These are phyloP conservation scores for Lasioglossum leucozonium DNA, from an alignment of 2,888 invertebrate genomes.

Conservation along the genomic window DNA sequence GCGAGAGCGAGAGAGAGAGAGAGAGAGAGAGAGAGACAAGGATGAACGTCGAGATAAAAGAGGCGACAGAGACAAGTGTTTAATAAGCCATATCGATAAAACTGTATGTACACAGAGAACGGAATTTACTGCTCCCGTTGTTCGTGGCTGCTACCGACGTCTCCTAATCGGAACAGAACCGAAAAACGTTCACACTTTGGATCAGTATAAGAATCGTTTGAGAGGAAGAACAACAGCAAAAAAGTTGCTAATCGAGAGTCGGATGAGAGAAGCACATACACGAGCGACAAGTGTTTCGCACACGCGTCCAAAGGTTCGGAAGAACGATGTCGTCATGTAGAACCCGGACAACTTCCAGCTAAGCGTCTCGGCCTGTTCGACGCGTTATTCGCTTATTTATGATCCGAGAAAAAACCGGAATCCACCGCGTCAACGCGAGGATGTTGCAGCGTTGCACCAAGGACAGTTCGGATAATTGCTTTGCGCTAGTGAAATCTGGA, in stretches of 20 bases:
- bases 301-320: slow-evolving; percentile 37
- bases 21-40: no score
- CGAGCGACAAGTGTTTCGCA: slow-evolving; percentile 62
- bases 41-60: slow-evolving; percentile 44
- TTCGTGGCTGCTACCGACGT: not conserved
- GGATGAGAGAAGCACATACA: slow-evolving; percentile 22
- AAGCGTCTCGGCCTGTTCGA: slow-evolving; percentile 22
- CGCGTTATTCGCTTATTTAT: slow-evolving; percentile 46
- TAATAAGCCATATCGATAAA: slow-evolving; percentile 60
- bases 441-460: slow-evolving; percentile 32
- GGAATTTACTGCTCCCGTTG: slow-evolving; percentile 19
- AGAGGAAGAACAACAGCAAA: not conserved
- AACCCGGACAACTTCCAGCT: slow-evolving; percentile 67
- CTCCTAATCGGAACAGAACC: not conserved
- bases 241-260: not conserved
- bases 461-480: slow-evolving; percentile 43
- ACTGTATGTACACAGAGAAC: slow-evolving; percentile 37
- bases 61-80: slow-evolving; percentile 37
- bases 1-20: no score
- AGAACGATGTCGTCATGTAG: slow-evolving; percentile 67
- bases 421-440: slow-evolving; percentile 20
- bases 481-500: slow-evolving; percentile 31
- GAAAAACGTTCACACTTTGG: not conserved
- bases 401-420: slow-evolving; percentile 40
- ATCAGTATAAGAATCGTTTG: not conserved